Evolutionary conservation across 2,888 invertebrate genomes (phyloP), one percentile per base, ranked within the genome.

Genomic region (Aquatica leii): DNA sequence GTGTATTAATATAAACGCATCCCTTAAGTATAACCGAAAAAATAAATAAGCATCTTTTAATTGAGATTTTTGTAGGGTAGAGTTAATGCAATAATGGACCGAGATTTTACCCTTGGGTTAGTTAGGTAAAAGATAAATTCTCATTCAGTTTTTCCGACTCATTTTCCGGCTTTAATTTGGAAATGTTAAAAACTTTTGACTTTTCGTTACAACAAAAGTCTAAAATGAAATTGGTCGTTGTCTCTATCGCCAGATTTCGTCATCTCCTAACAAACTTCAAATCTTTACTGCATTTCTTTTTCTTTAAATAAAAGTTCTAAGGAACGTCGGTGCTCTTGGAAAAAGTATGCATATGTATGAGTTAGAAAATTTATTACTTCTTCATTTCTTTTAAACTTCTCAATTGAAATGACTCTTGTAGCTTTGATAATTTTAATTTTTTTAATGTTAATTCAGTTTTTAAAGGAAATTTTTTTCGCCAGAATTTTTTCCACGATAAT

Each of bases 151-250:
- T 58, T 74, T 73, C 73, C 70, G 71, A 69, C 74, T 70, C 62
- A 65, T 70, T 72, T 72, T 70, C 69, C 68, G 62, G 69, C 67
- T 69, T 74, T 74, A 73, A 74, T 72, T 74, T 73, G 70, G 68
- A 72, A 73, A 73, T 75, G 74, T 76, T 73, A 73, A 74, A 24
- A 64, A 75, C 73, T 76, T 24, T 75, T 71, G 73, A 73, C 72
- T 76, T 71, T 24, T 2, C 24, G 24, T 4, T 24, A 24, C 6
- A 24, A 67, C 68, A 71, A 67, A 73, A 74, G 71, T 75, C 70
- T 62, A 69, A 74, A 75, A 74, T 75, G 74, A 75, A 75, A 75
- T 73, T 73, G 46, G 24, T 24, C 24, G 24, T n/a, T 20, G 74
- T 72, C 71, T 71, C 73, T 68, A 71, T 66, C 67, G 65, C 62